Base-by-base conservation (phyloP, 2,113 vertebrate species). In the Gymnogyps californianus region DNA sequence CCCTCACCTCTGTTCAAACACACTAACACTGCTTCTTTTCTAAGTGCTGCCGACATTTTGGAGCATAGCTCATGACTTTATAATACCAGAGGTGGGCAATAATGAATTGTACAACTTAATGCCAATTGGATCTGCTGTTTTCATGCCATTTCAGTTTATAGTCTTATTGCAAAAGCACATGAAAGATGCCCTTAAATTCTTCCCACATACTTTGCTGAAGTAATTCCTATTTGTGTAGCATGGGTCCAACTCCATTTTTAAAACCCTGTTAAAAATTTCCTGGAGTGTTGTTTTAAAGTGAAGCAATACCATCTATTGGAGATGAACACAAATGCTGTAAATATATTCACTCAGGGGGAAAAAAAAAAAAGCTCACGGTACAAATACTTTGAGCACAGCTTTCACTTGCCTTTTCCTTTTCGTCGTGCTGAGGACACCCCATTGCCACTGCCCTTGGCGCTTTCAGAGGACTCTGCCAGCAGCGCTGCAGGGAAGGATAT, bases 401-500 rank as follows among this genome's bases (percentile, higher is more conserved):
- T 83, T 90, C 17, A 24, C 26, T 49, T 87, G 6, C 14, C 6
- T 71, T 66, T 85, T 83, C 5, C 21, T 65, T 79, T 71, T 34
- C 2, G 1, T 40, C 2, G 0, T 42, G 18, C 47, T 24, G 20
- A 75, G 81, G 38, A 62, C 5, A 44, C 8, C 12, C 31, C 26
- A 19, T 42, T 58, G 51, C 49, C 26, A 46, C 20, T 1, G 6
- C 10, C 9, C 15, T 77, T 38, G 38, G 28, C 2, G 2, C 42
- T 83, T 72, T 40, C 8, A 4, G 31, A 42, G 51, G 28, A 3
- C 17, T 69, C 42, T 88, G 19, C 31, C 49, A 69, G 54, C 77
- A 28, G 4, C 13, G 13, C 44, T 36, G 26, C 3, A 0, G 16
- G 79, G 21, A 65, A 67, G 0, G 0, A 52, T 3, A 24, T 18